Base-by-base conservation (phyloP, 23 tunicate species). In the Diplosoma virens region DNA sequence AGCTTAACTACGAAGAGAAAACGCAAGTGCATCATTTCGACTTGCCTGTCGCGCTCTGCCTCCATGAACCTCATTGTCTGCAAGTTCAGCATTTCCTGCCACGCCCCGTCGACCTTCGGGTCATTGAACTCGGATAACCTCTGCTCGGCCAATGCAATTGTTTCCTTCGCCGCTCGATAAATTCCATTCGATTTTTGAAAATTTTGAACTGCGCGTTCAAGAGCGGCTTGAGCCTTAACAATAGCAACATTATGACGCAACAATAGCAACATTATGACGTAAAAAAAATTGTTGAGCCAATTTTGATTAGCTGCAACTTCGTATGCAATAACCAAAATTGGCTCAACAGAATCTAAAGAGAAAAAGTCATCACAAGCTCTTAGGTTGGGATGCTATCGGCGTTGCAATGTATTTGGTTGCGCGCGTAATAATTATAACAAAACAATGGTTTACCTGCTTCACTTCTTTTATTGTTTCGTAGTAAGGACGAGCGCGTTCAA, bases 131-230 rank as follows among this genome's bases (percentile, higher is more conserved):
- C 87, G 23, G 67, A 50, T 27, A 92, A 48, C 9, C 85, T 36
- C 69, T 80, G 81, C 35, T 92, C 97, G 0, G 92, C 92, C 66
- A 92, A 37, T 28, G 79, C 26, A 25, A 92, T 92, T 36, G 97
- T 92, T 63, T 92, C 97, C 60, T 86, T 92, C 5, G 97, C 97
- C 28, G 97, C 97, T 24, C 92, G 67, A 72, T 92, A 52, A 45
- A 92, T 79, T 23, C 97, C 97, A 76, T 85, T 92, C 33, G 97
- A 85, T 26, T 79, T 66, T 33, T 92, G 97, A 59, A 70, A 92
- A 76, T 92, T 85, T 55, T 76, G 80, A 30, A 81, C 92, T 31
- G 97, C 87, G 30, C 84, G 79, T 60, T 79, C 79, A 32, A 92
- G 72, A 24, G 97, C 87, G 25, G 69, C 50, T 17, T 81, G 74